Evolutionary conservation across 1,140 invertebrate genomes (phyloP).

Genomic region (Drosophila navojoa): DNA sequence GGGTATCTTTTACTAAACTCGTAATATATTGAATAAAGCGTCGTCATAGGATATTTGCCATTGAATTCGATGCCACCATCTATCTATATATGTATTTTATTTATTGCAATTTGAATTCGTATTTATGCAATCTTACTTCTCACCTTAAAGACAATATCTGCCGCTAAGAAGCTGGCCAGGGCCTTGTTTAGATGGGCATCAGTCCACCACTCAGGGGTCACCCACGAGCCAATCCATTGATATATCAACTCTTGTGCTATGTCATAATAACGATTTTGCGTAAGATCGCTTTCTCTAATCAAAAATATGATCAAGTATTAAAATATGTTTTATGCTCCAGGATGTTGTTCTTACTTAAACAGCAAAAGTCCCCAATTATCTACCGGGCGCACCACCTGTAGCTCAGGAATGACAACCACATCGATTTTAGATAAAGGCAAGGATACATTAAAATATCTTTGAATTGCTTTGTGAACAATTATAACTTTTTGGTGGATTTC

Average conservation of each 20-base stretch:
- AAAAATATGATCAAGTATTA: neutral
- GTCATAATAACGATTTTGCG: constrained; percentile 86
- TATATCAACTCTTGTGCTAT: constrained; percentile 88
- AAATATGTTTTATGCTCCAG: neutral
- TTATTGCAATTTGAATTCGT: neutral
- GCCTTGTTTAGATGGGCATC: constrained; percentile 89
- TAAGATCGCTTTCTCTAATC: constrained; percentile 89
- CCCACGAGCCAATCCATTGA: constrained; percentile 90
- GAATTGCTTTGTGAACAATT: constrained; percentile 25
- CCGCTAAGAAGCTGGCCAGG: constrained; percentile 89
- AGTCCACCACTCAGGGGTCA: constrained; percentile 89
- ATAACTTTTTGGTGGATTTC: constrained; percentile 20
- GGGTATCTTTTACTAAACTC: constrained; percentile 90
- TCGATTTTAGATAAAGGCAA: constrained; percentile 91
- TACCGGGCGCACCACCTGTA: constrained; percentile 88
- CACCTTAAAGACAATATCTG: constrained; percentile 87
- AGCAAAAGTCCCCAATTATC: constrained; percentile 91
- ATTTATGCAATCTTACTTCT: neutral
- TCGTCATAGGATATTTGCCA: constrained; percentile 90
- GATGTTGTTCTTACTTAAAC: constrained; percentile 86
- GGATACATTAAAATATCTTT: constrained; percentile 87
- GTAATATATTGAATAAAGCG: constrained; percentile 90
- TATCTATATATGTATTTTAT: constrained; percentile 84
- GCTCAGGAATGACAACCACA: constrained; percentile 93
- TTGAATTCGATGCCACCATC: constrained; percentile 88